Conservation (phyloP, 2,797 vertebrate species). For the Sebastes goodei region DNA sequence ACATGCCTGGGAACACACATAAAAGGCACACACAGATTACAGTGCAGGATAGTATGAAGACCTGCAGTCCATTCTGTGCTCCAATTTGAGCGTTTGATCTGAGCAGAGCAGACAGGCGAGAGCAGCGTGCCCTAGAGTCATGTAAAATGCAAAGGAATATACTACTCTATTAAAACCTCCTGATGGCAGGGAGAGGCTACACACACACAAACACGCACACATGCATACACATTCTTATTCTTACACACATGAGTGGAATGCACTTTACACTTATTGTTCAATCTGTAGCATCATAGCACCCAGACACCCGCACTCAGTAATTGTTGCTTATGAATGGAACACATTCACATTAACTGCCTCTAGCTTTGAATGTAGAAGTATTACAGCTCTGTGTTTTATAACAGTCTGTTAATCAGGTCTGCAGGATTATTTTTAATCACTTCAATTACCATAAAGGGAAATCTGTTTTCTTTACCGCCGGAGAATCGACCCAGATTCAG, state of each 20-base stretch:
- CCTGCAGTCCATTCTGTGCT: slow-evolving; percentile 86
- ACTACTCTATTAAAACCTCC: slow-evolving; percentile 85
- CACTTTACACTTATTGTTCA: slow-evolving; percentile 45
- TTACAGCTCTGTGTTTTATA: background rate
- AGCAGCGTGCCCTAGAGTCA: slow-evolving; percentile 92
- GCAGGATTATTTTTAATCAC: background rate
- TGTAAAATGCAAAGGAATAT: slow-evolving; percentile 94
- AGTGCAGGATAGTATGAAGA: slow-evolving; percentile 55
- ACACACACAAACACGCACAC: slow-evolving; percentile 19
- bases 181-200: slow-evolving; percentile 66
- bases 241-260: slow-evolving; percentile 35
- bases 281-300: slow-evolving; percentile 37
- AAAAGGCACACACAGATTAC: slow-evolving; percentile 38
- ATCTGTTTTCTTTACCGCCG: slow-evolving; percentile 28
- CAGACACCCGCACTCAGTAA: slow-evolving; percentile 32
- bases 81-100: slow-evolving; percentile 91
- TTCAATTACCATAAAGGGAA: slow-evolving; percentile 5
- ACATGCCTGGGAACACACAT: slow-evolving; percentile 28
- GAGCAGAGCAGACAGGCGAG: slow-evolving; percentile 94
- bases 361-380: background rate
- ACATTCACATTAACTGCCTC: slow-evolving; percentile 13
- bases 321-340: slow-evolving; percentile 22
- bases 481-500: slow-evolving; percentile 55
- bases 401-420: slow-evolving; percentile 11
- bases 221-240: slow-evolving; percentile 30